Evolutionary conservation across 2,113 vertebrate species (phyloP).

Genomic region (Megaceryle maxima): DNA sequence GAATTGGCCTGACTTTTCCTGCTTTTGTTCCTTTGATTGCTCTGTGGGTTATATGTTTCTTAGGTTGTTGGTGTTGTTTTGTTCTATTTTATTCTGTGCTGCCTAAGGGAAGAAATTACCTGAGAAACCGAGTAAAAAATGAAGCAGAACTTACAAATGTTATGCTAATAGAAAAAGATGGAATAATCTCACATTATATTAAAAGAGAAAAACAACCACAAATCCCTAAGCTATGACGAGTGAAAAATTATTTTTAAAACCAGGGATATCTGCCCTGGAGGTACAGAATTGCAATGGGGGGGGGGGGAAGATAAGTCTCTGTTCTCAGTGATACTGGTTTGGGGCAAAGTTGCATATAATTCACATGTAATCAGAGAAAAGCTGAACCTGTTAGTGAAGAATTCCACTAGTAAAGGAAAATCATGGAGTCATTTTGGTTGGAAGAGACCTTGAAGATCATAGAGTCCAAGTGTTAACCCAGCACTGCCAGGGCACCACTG

Average conservation of each 20-base stretch:
- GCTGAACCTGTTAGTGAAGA: not conserved
- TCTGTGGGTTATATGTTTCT: not conserved
- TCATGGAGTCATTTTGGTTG: not conserved
- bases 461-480: not conserved
- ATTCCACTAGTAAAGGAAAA: not conserved
- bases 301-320: not conserved
- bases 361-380: not conserved
- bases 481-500: not conserved
- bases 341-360: conserved; percentile 7
- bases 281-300: not conserved
- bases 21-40: conserved; percentile 23
- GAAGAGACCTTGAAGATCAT: not conserved
- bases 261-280: conserved; percentile 2
- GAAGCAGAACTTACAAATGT: conserved; percentile 36
- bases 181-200: conserved; percentile 37
- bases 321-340: conserved; percentile 21
- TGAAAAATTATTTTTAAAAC: conserved; percentile 35
- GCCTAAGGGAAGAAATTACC: conserved; percentile 49
- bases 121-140: conserved; percentile 32
- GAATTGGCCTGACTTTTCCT: not conserved
- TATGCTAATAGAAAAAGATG: conserved; percentile 55
- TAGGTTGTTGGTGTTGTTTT: not conserved
- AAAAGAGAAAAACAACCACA: conserved; percentile 30
- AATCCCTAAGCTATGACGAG: conserved; percentile 28
- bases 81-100: not conserved